These are phyloP conservation scores for Nymphalis polychloros DNA, from an alignment of 2,888 invertebrate genomes.

Conservation along the genomic window DNA sequence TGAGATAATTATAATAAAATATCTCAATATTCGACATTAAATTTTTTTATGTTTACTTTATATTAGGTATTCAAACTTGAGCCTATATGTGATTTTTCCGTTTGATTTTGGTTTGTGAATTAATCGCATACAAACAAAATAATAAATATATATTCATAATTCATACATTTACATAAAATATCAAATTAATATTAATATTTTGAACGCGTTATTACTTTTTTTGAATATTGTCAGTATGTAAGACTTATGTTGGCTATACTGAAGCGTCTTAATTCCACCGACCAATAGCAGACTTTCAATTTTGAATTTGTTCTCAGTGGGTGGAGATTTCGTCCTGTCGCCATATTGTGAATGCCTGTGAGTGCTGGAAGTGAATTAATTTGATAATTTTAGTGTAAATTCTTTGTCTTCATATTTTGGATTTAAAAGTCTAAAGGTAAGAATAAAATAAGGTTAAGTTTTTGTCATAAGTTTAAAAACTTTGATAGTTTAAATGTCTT, in stretches of 20 bases:
- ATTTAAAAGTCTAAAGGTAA: conserved; percentile 73
- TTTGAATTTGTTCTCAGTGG: conserved; percentile 73
- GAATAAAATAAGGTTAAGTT: conserved; percentile 60
- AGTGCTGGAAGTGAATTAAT: conserved; percentile 73
- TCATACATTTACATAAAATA: neutral
- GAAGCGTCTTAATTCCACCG: conserved; percentile 65
- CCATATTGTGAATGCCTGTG: conserved; percentile 80
- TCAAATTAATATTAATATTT: neutral
- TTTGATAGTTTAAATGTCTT: conserved; percentile 18
- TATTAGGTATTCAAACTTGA: too few relatives aligned
- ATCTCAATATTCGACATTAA: too few relatives aligned
- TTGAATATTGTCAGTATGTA: conserved; percentile 32
- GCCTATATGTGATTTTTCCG: too few relatives aligned
- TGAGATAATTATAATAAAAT: too few relatives aligned
- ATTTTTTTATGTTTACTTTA: too few relatives aligned
- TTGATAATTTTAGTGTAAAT: conserved; percentile 70
- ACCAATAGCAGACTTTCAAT: conserved; percentile 72
- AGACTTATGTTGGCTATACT: conserved; percentile 54
- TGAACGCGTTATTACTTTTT: conserved; percentile 29
- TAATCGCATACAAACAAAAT: too few relatives aligned
- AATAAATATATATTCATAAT: too few relatives aligned
- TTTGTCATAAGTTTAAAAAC: conserved; percentile 58
- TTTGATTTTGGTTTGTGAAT: too few relatives aligned
- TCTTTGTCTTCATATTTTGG: conserved; percentile 68
- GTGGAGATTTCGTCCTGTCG: conserved; percentile 77